Percentiles rank a stretch among this genome's conserved stretches.
phyloP scores from a whole-genome alignment of 2,113 vertebrate species.

The Lagopus muta region DNA sequence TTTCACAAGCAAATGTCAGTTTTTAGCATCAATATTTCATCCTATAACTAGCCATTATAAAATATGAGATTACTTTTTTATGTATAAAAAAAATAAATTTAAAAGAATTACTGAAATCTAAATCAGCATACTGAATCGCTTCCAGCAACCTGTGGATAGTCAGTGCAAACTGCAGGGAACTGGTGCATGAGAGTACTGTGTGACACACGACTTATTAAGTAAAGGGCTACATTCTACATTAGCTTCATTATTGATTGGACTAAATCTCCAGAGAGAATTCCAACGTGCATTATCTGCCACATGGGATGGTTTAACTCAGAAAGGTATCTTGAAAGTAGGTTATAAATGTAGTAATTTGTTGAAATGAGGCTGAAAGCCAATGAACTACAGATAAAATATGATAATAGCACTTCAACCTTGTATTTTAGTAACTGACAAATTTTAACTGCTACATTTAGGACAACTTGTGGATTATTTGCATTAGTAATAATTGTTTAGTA shows the following conservation, averaged over 20 bases:
- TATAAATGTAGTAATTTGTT: slow-evolving; percentile 7
- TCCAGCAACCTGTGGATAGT: not conserved
- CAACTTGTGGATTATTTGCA: not conserved
- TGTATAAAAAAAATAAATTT: not conserved
- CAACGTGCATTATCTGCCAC: not conserved
- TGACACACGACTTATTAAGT: not conserved
- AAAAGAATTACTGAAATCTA: not conserved
- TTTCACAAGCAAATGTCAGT: not conserved
- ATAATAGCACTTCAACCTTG: not conserved
- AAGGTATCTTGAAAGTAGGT: not conserved
- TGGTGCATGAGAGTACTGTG: not conserved
- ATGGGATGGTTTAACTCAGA: not conserved
- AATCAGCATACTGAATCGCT: not conserved
- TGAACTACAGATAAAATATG: not conserved
- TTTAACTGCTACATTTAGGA: not conserved
- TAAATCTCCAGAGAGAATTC: not conserved
- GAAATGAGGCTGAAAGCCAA: not conserved
- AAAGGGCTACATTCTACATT: not conserved
- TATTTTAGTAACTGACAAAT: not conserved
- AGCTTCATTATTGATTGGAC: not conserved
- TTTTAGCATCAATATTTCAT: not conserved
- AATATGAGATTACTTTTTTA: not conserved
- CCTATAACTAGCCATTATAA: not conserved
- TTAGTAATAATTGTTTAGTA: not conserved
- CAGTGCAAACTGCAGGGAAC: not conserved